These are phyloP conservation scores for Tragelaphus scriptus DNA, from an alignment of 2,113 vertebrate species.

Conservation along the genomic window DNA sequence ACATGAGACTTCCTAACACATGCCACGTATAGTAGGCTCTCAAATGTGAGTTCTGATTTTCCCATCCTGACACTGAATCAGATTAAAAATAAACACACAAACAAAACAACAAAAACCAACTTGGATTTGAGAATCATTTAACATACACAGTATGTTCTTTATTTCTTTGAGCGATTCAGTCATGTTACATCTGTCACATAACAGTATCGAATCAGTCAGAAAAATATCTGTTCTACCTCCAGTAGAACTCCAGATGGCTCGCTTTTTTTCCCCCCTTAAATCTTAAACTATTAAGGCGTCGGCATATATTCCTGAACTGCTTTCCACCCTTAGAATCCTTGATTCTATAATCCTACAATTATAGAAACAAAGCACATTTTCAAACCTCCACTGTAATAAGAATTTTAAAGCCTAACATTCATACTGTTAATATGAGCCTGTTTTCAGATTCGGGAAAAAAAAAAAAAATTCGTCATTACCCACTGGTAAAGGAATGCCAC, in stretches of 20 bases:
- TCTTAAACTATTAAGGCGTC: neutral
- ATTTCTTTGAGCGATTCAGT: conserved; percentile 29
- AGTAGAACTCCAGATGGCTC: neutral
- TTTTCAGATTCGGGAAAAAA: neutral
- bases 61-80: neutral
- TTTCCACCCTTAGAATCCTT: neutral
- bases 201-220: neutral
- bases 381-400: neutral
- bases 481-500: neutral
- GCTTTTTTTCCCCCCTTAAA: neutral
- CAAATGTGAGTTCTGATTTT: conserved; percentile 31
- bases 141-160: conserved; percentile 30
- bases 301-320: neutral
- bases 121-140: conserved; percentile 20
- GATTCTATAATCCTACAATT: neutral
- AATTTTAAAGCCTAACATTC: neutral
- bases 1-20: neutral
- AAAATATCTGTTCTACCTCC: neutral
- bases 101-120: conserved; percentile 44
- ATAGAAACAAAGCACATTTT: neutral
- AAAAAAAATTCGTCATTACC: neutral
- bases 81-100: conserved; percentile 46
- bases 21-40: conserved; percentile 10
- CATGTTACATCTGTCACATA: conserved; percentile 24
- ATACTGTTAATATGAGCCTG: neutral